Base-by-base conservation (phyloP, 2,888 invertebrate genomes). In the Eristalis intricaria region DNA sequence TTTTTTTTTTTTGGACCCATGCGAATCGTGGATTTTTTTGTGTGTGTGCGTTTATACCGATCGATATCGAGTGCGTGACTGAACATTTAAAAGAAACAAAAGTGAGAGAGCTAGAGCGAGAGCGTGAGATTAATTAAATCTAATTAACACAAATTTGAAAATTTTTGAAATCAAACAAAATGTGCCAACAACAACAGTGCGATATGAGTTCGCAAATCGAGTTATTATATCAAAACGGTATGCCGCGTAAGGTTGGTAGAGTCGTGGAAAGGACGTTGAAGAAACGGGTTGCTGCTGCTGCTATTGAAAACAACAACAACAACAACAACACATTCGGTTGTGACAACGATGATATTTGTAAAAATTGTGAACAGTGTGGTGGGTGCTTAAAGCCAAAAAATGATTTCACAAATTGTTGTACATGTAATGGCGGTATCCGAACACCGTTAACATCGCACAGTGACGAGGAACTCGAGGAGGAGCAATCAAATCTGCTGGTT, bases 191-290 rank as follows among this genome's bases (percentile, higher is more conserved):
- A 71, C 87, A 87, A 79, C 84, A 87, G 32, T 79, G 23, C 79
- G 87, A 78, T 75, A 84, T 81, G 71, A 91, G 90, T 90, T 90
- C 91, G 89, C 92, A 92, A 90, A 92, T 93, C 89, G 92, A 93
- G 88, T 90, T 91, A 88, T 91, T 91, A 80, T 90, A 91, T 81
- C 91, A 92, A 86, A 89, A 91, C 86, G 93, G 93, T 61, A 92
- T 93, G 92, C 93, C 93, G 22, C 90, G 90, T 19, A 93, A 92
- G 89, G 90, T 93, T 50, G 90, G 93, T 32, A 91, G 90, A 89
- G 91, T 91, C 40, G 91, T 93, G 29, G 90, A 91, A 86, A 90
- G 91, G 68, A 91, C 92, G 38, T 89, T 93, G 77, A 90, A 90
- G 80, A 92, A 92, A 85, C 91, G 92, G 40, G 90, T 89, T 8